Base-by-base conservation (phyloP, 35 echinoderm and acorn worm genomes). In the Anneissia japonica region DNA sequence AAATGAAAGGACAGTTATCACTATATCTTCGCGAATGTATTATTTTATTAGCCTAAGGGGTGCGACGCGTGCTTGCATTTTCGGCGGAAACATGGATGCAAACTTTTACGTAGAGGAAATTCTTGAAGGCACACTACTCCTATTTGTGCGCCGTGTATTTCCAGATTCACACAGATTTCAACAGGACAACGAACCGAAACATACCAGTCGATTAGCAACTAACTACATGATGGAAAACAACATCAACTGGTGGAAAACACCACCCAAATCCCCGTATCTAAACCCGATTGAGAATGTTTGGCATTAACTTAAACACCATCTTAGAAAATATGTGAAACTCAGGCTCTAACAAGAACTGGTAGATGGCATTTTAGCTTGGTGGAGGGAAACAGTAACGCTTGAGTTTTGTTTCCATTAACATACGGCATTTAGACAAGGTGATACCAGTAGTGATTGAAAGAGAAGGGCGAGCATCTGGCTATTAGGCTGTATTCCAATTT, bases 121-220 rank as follows among this genome's bases (percentile, higher is more conserved):
- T 29, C 31, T 35, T 38, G 4, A 34, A 12, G 33, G 13, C 56
- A 39, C 16, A 46, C 80, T 82, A 21, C 31, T 82, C 31, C 37
- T 37, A 21, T 82, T 82, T 35, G 31, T 14, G 14, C 34, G 80
- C 13, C 6, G 37, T 74, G 39, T 40, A 87, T 87, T 31, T 35
- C 30, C 26, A 23, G 76, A 32, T 31, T 23, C 76, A 11, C 76
- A 23, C 4, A 72, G 39, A 0, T 46, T 91, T 11, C 72, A 87
- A 37, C 84, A 87, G 46, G 84, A 87, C 79, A 91, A 91, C 77
- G 84, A 91, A 30, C 90, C 84, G 9, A 87, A 91, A 37, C 90
- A 87, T 56, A 76, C 77, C 3, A 91, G 90, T 46, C 35, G 37
- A 10, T 85, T 40, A 7, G 34, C 90, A 3, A 85, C 45, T 30